Evolutionary conservation across 2,888 invertebrate species (phyloP).

Genomic region (Heliconius ismenius): DNA sequence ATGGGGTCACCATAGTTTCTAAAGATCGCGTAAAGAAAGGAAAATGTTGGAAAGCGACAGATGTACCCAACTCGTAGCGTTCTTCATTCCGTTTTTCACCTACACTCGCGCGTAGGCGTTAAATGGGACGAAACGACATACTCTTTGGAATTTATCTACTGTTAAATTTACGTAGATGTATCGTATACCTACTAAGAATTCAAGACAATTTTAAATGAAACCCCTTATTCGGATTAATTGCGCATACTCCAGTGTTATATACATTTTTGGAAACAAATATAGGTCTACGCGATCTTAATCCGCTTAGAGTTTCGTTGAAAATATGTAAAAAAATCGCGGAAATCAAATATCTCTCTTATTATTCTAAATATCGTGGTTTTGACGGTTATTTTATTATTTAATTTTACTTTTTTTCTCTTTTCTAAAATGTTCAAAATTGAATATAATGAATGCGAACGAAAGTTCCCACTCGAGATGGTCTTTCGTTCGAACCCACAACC

Average conservation of each 20-base stretch:
- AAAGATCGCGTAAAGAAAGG: background rate
- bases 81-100: background rate
- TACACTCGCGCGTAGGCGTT: conserved; percentile 6
- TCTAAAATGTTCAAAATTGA: too few species aligned
- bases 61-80: background rate
- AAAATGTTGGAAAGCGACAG: background rate
- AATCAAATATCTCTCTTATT: too few species aligned
- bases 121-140: conserved; percentile 8
- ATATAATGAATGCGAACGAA: too few species aligned
- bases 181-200: background rate
- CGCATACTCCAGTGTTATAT: background rate
- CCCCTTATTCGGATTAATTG: background rate
- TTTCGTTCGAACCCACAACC: too few species aligned
- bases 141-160: background rate
- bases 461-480: too few species aligned
- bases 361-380: too few species aligned
- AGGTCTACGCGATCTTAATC: too few species aligned
- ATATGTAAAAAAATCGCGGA: too few species aligned
- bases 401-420: too few species aligned
- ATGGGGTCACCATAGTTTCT: background rate
- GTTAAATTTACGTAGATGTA: background rate
- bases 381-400: too few species aligned
- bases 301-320: too few species aligned
- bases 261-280: too few species aligned
- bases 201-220: background rate